Conservation (phyloP, 2,888 invertebrate genomes). For the Oxycera nigricornis region DNA sequence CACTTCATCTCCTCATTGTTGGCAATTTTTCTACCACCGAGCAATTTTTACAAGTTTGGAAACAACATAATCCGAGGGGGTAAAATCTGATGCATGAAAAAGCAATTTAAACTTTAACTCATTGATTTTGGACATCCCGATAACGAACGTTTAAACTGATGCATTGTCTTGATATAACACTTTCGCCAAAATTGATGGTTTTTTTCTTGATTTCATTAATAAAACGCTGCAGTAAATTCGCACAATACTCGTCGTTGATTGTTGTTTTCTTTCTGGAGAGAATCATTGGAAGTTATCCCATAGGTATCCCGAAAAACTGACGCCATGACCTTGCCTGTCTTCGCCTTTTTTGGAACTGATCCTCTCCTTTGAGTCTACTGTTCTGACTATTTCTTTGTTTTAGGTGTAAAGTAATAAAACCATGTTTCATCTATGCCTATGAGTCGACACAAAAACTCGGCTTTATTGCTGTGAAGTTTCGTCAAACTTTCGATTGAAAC, state of each 20-base stretch:
- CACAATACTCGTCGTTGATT: too few relatives aligned
- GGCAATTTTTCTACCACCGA: background rate
- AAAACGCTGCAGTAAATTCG: background rate
- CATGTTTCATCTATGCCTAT: background rate
- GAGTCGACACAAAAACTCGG: background rate
- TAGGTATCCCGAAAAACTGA: background rate
- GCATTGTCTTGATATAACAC: background rate
- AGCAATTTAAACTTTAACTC: background rate
- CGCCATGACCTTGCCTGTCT: too few relatives aligned
- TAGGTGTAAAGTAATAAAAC: background rate
- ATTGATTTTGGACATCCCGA: background rate
- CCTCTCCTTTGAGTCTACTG: background rate
- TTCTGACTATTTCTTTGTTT: background rate
- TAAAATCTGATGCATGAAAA: background rate
- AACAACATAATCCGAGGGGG: background rate
- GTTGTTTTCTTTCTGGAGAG: too few relatives aligned
- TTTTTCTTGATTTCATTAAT: background rate
- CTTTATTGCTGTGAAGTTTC: background rate
- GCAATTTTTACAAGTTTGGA: background rate
- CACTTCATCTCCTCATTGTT: background rate
- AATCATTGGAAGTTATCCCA: background rate
- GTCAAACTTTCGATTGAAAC: background rate
- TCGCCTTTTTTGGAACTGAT: background rate
- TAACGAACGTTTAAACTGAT: background rate
- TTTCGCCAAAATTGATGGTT: background rate